A percentile compares a stretch with the other conserved stretches of the same genome.
Conservation (phyloP, 2,113 vertebrate species). For the Poeciliopsis prolifica region DNA sequence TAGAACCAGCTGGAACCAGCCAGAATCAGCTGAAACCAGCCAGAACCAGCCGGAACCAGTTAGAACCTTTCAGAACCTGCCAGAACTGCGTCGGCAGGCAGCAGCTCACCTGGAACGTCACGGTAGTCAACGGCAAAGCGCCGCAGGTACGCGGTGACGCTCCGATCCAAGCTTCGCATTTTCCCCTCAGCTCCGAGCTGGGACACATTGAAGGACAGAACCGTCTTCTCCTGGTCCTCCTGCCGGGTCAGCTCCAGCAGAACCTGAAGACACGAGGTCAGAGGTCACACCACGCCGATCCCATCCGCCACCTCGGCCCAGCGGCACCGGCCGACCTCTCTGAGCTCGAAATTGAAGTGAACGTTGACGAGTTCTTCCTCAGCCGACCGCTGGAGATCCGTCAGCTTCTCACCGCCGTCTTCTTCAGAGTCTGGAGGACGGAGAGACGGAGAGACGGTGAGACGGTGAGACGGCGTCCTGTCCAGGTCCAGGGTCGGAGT, state of each 20-base stretch:
- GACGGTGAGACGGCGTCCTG: neutral
- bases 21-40: rapidly evolving
- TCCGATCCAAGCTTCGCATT: constrained; percentile 84
- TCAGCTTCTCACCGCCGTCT: constrained; percentile 67
- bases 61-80: neutral
- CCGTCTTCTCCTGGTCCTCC: constrained; percentile 81
- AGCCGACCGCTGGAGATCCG: constrained; percentile 47
- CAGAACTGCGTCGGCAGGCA: neutral
- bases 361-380: constrained; percentile 87
- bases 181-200: constrained; percentile 91
- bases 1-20: too few relatives aligned
- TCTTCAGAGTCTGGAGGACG: constrained; percentile 74
- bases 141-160: constrained; percentile 85
- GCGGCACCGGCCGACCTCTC: constrained; percentile 76
- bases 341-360: constrained; percentile 93
- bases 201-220: constrained; percentile 85
- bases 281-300: rapidly evolving
- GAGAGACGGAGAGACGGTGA: too few relatives aligned
- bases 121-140: constrained; percentile 88
- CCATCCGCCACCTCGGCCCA: rapidly evolving
- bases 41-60: too few relatives aligned
- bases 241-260: constrained; percentile 89
- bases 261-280: constrained; percentile 77
- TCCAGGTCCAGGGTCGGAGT: neutral
- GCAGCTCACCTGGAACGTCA: constrained; percentile 79